These are phyloP conservation scores for Vulpes lagopus DNA, from an alignment of 2,113 vertebrate genomes.

Conservation along the genomic window DNA sequence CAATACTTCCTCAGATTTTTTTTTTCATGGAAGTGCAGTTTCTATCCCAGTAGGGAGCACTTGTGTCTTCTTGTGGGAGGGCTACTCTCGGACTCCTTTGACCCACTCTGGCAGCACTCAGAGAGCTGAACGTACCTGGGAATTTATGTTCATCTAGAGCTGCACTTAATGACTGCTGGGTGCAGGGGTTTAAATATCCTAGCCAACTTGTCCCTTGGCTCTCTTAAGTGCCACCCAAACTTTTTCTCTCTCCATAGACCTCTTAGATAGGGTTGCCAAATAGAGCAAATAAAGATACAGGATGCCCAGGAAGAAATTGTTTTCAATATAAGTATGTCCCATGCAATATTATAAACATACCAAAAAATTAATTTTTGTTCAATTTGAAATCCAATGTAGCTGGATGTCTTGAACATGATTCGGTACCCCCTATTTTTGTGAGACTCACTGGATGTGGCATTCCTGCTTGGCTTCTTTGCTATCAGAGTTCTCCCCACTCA, in stretches of 20 bases:
- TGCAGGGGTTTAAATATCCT: neutral
- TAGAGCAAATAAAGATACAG: neutral
- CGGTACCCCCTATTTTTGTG: rapidly evolving
- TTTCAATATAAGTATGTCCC: neutral
- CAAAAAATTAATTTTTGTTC: neutral
- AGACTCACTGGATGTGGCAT: neutral
- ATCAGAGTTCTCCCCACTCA: neutral
- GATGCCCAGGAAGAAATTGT: neutral
- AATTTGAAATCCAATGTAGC: neutral
- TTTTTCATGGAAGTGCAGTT: neutral
- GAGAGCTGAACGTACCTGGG: neutral
- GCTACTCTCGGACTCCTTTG: neutral
- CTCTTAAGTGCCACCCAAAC: neutral
- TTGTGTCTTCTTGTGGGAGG: neutral
- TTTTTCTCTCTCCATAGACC: neutral
- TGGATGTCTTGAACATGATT: neutral
- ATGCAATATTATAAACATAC: neutral
- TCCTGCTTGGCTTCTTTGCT: neutral
- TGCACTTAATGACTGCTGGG: neutral
- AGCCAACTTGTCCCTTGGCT: neutral
- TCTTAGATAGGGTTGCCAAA: neutral
- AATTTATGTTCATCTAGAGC: neutral
- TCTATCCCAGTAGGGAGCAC: neutral
- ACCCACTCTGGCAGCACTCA: neutral
- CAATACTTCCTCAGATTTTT: neutral